A percentile compares a stretch with the other conserved stretches of the same genome.
phyloP scores from a whole-genome alignment of 2,888 invertebrate species.

The Didymodactylos carnosus region DNA sequence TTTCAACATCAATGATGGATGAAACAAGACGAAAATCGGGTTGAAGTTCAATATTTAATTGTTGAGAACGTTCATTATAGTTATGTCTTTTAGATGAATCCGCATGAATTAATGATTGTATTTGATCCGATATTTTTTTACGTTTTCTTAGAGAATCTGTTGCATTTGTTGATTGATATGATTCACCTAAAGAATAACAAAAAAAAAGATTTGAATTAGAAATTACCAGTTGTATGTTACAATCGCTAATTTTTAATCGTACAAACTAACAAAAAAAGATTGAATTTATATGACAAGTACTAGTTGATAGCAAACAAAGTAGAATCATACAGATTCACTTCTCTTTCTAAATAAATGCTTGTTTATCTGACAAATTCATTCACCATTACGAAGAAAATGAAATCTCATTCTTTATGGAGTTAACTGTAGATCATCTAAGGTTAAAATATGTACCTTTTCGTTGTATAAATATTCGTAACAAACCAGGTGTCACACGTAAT shows the following conservation, averaged over 20 bases:
- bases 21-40: conserved; percentile 85
- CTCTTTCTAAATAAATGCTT: background rate
- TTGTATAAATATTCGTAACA: conserved; percentile 30
- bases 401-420: too few species aligned
- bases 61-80: background rate
- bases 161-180: background rate
- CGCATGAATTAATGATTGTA: background rate
- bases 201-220: background rate
- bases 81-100: background rate
- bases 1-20: conserved; percentile 95
- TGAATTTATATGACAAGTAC: too few species aligned
- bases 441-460: conserved; percentile 28
- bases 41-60: background rate
- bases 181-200: background rate
- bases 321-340: too few species aligned
- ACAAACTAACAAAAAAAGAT: too few species aligned
- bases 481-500: conserved; percentile 59
- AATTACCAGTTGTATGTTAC: background rate
- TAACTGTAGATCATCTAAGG: too few species aligned
- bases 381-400: background rate
- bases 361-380: background rate
- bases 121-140: background rate
- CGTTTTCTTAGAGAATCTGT: background rate
- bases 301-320: too few species aligned
- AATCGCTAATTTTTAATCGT: too few species aligned